Evolutionary conservation across 2,797 vertebrate species (phyloP).

Genomic region (Pachyuromys duprasi): DNA sequence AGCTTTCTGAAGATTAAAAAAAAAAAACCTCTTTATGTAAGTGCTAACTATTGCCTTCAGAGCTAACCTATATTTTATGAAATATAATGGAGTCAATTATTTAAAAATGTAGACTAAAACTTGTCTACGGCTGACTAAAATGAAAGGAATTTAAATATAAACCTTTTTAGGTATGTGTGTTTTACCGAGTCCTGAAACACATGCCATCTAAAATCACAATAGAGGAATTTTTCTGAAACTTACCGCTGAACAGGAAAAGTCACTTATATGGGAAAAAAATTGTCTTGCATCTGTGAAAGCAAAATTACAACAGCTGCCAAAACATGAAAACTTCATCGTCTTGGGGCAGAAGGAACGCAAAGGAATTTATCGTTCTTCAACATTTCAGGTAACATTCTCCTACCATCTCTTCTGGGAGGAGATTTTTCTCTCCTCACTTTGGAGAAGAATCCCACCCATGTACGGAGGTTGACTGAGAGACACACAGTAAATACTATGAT

Average conservation of each 20-base stretch:
- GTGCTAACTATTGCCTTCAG: slow-evolving; percentile 79
- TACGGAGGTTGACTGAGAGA: slow-evolving; percentile 83
- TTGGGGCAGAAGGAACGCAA: slow-evolving; percentile 87
- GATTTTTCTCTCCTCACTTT: slow-evolving; percentile 84
- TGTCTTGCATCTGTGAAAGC: slow-evolving; percentile 87
- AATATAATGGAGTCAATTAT: slow-evolving; percentile 85
- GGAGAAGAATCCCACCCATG: slow-evolving; percentile 84
- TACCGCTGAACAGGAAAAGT: slow-evolving; percentile 83
- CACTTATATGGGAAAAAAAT: slow-evolving; percentile 85
- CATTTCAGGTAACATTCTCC: slow-evolving; percentile 85
- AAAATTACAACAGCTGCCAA: slow-evolving; percentile 91
- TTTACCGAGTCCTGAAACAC: slow-evolving; percentile 84
- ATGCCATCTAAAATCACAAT: slow-evolving; percentile 83
- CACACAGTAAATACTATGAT: slow-evolving; percentile 87
- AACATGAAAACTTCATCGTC: slow-evolving; percentile 88
- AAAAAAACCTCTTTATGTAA: slow-evolving; percentile 76
- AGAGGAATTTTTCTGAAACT: slow-evolving; percentile 85
- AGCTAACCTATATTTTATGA: slow-evolving; percentile 83
- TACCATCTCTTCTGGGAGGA: slow-evolving; percentile 85
- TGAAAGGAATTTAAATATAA: slow-evolving; percentile 84
- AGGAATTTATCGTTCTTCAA: slow-evolving; percentile 88
- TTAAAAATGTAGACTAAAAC: slow-evolving; percentile 82
- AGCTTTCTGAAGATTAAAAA: slow-evolving; percentile 65
- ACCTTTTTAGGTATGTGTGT: slow-evolving; percentile 81
- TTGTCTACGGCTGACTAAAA: slow-evolving; percentile 84